Evolutionary conservation across 53 echinoderm and acorn worm species (phyloP), one percentile per base, ranked within the genome.

Genomic region (Echinarachnius parma): DNA sequence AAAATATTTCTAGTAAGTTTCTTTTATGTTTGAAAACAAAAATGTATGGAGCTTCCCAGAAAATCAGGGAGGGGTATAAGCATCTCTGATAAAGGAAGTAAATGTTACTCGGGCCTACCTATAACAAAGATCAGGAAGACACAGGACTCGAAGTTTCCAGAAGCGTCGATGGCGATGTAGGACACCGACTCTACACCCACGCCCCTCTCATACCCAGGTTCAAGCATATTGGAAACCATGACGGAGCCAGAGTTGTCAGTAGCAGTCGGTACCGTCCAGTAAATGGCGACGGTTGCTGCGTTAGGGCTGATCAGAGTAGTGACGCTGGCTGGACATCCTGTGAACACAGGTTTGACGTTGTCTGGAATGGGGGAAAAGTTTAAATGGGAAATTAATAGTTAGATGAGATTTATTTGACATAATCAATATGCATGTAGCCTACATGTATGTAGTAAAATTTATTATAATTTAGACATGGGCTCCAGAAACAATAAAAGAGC

Each of bases 221-320:
- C 20, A 0, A 0, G 0, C 5, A 9, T 42, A 29, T 44, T 53
- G 31, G 67, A 48, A 22, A 86, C 31, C 2, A 37, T 57, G 7
- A 63, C 64, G 0, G 0, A 1, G 20, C 84, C 78, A 48, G 78
- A 71, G 63, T 84, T 84, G 56, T 84, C 84, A 0, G 64, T 78
- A 9, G 48, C 84, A 3, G 79, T 62, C 19, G 84, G 84, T 4
- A 63, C 53, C 4, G 74, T 78, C 84, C 84, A 84, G 11, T 54
- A 46, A 46, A 84, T 79, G 0, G 72, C 34, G 7, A 18, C 26
- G 30, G 29, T 72, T 1, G n/a, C 57, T 1, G 15, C 74, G 3
- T 56, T 28, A 10, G 74, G 74, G 27, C 25, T 16, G 57, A 72
- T 56, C 25, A 9, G 35, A 26, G 55, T 42, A 0, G 57, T 44